These are phyloP conservation scores for Oryzias dopingdopingensis DNA, from an alignment of 2,797 vertebrate species.

Conservation along the genomic window DNA sequence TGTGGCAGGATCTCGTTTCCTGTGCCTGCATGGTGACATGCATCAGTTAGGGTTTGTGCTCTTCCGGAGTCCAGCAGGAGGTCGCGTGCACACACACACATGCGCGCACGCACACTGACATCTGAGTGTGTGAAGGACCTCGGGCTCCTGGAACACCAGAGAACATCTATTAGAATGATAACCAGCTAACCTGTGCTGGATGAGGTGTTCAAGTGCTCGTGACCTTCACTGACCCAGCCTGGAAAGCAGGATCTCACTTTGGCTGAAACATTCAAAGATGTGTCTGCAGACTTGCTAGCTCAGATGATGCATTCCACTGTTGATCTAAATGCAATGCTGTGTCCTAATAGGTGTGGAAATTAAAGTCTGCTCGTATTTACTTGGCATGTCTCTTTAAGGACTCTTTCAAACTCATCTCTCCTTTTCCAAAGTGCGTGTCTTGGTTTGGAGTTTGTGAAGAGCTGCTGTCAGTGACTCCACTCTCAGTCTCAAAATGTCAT, in stretches of 20 bases:
- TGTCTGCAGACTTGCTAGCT: slow-evolving; percentile 14
- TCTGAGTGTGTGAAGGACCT: slow-evolving; percentile 30
- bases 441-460: background rate
- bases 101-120: background rate
- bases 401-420: background rate
- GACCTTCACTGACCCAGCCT: slow-evolving; percentile 43
- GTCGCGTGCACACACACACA: background rate
- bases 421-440: background rate
- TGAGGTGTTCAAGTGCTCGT: slow-evolving; percentile 40
- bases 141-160: slow-evolving; percentile 28
- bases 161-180: slow-evolving; percentile 9
- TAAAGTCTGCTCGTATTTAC: too few relatives aligned
- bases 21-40: slow-evolving; percentile 1
- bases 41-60: slow-evolving; percentile 20
- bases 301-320: slow-evolving; percentile 4
- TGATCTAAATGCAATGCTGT: too few relatives aligned
- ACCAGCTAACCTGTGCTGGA: slow-evolving; percentile 20
- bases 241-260: slow-evolving; percentile 50
- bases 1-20: background rate
- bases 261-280: slow-evolving; percentile 39
- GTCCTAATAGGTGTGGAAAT: too few relatives aligned
- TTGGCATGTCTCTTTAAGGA: background rate
- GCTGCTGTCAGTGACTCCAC: background rate
- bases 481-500: background rate
- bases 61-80: background rate